Evolutionary conservation across 2,888 invertebrate genomes (phyloP), one percentile per base, ranked within the genome.

Genomic region (Arge pagana): DNA sequence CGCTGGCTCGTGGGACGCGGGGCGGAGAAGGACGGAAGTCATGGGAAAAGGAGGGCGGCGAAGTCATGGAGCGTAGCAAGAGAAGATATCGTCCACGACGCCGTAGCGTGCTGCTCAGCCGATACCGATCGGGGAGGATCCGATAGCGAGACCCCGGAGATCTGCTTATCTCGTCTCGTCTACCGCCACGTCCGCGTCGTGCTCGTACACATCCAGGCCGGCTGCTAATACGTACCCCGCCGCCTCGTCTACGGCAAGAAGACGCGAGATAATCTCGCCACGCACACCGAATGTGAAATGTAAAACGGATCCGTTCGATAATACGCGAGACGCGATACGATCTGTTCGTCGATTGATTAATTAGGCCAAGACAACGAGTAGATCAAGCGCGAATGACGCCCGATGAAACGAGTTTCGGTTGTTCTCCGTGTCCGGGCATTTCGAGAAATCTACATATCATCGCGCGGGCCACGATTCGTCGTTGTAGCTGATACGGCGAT

Each of bases 271-370:
- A 42, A 42, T 42, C 42, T 18, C 42, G 42, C 30, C 42, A 42
- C 30, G 42, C 42, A 42, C 42, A 19, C 18, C 28, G 42, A 42
- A 42, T 42, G 42, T 42, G 42, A 42, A 42, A 42, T 24, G 28
- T 30, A 42, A 42, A 28, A 28, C 26, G 28, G 26, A 41, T 41
- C 41, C 26, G 18, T 28, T 11, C 28, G 42, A 42, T 42, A 42
- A 42, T 42, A 42, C 28, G 16, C 42, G 30, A 42, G 18, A 28
- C 42, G 15, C 11, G 18, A 42, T 28, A 30, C 5, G 10, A 42
- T 42, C 42, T 42, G 28, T 42, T 42, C 42, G 30, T 42, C 42
- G 42, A 42, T 42, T 42, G 42, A 42, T 42, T 42, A 42, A 42
- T 42, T 30, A 30, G 30, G 10, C 42, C n/a, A n/a, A n/a, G n/a